These are phyloP conservation scores for Elmis aenea DNA, from an alignment of 2,888 invertebrate genomes.

Conservation along the genomic window DNA sequence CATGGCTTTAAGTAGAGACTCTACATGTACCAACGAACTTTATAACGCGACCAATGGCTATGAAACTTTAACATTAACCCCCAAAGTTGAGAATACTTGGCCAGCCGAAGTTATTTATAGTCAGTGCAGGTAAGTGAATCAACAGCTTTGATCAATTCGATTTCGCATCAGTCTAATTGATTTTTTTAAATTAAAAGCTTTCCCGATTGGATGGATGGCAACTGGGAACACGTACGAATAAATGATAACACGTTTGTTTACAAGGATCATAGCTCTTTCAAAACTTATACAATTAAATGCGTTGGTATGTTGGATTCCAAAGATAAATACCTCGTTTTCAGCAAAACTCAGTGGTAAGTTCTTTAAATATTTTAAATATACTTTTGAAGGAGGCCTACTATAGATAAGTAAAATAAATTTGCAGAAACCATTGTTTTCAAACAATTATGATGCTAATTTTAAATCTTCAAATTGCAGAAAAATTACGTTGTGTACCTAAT, in stretches of 20 bases:
- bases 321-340: constrained; percentile 50
- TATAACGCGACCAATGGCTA: constrained; percentile 50
- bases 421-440: no score
- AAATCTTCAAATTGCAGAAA: no score
- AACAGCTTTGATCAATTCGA: neutral
- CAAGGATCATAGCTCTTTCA: constrained; percentile 50
- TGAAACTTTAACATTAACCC: constrained; percentile 53
- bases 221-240: constrained; percentile 56
- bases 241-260: constrained; percentile 48
- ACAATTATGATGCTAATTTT: no score
- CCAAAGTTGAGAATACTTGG: constrained; percentile 40
- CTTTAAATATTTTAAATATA: constrained; percentile 2
- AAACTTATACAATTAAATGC: constrained; percentile 52
- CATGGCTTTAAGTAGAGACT: constrained; percentile 59
- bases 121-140: constrained; percentile 37
- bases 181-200: constrained; percentile 42
- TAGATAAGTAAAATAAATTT: constrained; percentile 1
- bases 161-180: neutral
- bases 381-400: no score
- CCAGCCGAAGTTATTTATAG: constrained; percentile 40
- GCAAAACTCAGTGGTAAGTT: constrained; percentile 52
- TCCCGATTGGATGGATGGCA: constrained; percentile 59
- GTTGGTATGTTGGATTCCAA: constrained; percentile 38
- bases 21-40: constrained; percentile 56
- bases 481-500: no score